phyloP scores from a whole-genome alignment of 2,113 vertebrate species.

The Cottus gobio region DNA sequence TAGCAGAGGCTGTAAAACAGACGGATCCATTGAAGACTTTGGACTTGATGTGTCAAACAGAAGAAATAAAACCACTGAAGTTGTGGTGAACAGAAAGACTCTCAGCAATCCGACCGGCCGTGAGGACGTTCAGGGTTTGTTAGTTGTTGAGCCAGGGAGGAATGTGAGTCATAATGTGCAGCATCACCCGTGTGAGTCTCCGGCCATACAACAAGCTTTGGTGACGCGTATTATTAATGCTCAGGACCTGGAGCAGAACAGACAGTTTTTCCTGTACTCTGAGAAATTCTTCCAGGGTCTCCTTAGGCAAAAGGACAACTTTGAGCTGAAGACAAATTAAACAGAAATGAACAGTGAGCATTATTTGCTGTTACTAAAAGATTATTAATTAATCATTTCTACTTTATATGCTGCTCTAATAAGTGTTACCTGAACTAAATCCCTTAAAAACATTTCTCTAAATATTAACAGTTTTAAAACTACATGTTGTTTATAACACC shows the following conservation, averaged over 20 bases:
- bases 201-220: conserved; percentile 72
- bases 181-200: conserved; percentile 78
- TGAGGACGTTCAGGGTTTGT: conserved; percentile 39
- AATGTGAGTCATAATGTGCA: conserved; percentile 79
- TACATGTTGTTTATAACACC: neutral
- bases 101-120: neutral
- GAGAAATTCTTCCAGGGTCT: conserved; percentile 60
- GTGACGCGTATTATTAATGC: conserved; percentile 66
- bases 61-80: neutral
- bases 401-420: neutral
- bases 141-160: conserved; percentile 74
- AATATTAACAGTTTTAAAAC: neutral
- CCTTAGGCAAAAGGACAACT: conserved; percentile 67
- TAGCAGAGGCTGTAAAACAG: conserved; percentile 8
- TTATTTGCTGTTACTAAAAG: neutral
- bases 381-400: neutral
- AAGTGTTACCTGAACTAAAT: neutral
- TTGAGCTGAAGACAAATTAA: conserved; percentile 58
- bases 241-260: conserved; percentile 70
- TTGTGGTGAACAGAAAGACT: neutral
- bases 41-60: neutral
- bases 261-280: conserved; percentile 69
- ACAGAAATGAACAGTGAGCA: neutral
- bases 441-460: neutral
- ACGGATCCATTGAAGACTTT: conserved; percentile 2